Evolutionary conservation across 2,113 vertebrate genomes (phyloP).

Genomic region (Myanophis thanlyinensis): DNA sequence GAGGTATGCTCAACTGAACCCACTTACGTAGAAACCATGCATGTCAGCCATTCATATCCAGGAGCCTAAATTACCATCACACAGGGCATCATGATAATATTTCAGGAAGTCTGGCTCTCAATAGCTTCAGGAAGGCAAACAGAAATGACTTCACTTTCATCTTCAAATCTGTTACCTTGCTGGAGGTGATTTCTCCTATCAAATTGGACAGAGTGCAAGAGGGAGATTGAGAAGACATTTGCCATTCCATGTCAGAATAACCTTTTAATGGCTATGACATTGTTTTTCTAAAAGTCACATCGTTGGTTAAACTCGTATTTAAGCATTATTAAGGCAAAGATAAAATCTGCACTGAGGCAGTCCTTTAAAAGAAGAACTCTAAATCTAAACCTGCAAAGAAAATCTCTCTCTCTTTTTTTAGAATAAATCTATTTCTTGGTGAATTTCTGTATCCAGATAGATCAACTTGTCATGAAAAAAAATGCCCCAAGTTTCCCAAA

Average conservation of each 20-base stretch:
- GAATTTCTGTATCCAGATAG: not conserved
- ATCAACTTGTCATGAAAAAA: not conserved
- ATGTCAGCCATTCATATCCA: conserved; percentile 51
- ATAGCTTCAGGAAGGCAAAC: conserved; percentile 41
- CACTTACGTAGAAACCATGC: conserved; percentile 44
- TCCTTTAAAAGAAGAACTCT: not conserved
- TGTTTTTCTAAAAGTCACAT: not conserved
- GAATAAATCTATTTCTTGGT: not conserved
- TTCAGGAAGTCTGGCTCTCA: conserved; percentile 42
- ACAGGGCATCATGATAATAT: conserved; percentile 48
- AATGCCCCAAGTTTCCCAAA: not conserved
- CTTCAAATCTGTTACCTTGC: conserved; percentile 26
- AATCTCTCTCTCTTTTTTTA: not conserved
- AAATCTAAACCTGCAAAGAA: not conserved
- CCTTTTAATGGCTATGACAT: not conserved
- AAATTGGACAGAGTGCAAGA: conserved; percentile 13
- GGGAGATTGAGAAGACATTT: not conserved
- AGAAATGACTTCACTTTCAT: conserved; percentile 36
- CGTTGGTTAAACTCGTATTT: conserved; percentile 10
- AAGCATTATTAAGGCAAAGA: not conserved
- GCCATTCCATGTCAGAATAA: conserved; percentile 16
- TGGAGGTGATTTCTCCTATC: conserved; percentile 25
- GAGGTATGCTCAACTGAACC: conserved; percentile 55
- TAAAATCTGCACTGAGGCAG: not conserved
- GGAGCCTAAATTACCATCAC: conserved; percentile 47